phyloP scores from a whole-genome alignment of 2,797 vertebrate genomes.

The Lycodopsis pacificus region DNA sequence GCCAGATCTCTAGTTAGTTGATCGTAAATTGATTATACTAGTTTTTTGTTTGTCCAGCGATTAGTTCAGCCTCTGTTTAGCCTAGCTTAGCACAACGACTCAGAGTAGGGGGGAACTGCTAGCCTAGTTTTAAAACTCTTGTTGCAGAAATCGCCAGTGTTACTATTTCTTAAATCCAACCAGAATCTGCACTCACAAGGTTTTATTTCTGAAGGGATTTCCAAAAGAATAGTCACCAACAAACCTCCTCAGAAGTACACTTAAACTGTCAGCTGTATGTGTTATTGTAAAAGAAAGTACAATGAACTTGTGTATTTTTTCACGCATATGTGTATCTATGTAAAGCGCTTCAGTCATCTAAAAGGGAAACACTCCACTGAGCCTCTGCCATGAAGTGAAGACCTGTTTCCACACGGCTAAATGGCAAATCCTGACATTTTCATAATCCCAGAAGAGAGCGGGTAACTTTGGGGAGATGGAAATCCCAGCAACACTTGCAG shows the following conservation, averaged over 20 bases:
- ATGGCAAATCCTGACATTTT: not conserved
- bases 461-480: not conserved
- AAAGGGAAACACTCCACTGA: not conserved
- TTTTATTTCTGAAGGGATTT: not conserved
- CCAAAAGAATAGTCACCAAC: not conserved
- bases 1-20: no score
- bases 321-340: not conserved
- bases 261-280: not conserved
- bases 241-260: not conserved
- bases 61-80: not conserved
- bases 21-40: no score
- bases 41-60: no score
- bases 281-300: not conserved
- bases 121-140: not conserved
- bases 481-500: not conserved
- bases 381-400: not conserved
- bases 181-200: not conserved
- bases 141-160: not conserved
- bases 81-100: constrained; percentile 1
- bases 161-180: not conserved
- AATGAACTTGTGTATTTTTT: not conserved
- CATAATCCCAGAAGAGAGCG: not conserved
- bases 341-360: not conserved
- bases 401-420: not conserved
- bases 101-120: not conserved